Base-by-base conservation (phyloP, 2,797 vertebrate genomes). In the Pogoniulus pusillus region DNA sequence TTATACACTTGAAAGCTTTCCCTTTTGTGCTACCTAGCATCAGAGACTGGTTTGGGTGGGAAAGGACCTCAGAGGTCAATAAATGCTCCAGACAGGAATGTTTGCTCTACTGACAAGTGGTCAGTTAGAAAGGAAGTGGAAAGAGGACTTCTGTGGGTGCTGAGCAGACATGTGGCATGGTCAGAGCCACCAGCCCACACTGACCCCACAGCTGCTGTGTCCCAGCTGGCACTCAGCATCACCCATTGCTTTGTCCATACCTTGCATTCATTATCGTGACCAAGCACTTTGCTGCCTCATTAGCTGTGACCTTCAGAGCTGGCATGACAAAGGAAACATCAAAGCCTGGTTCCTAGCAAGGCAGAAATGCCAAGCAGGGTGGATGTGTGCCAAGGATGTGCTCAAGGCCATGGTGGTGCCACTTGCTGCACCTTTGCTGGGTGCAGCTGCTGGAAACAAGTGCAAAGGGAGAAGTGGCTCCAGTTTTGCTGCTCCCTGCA, bases 391-490 rank as follows among this genome's bases (percentile, higher is more conserved):
- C 41, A 16, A 41, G 41, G 41, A 41, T 3, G 39, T 43, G 5
- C 3, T 54, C 2, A 22, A 51, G 45, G 43, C 22, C 22, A 10
- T 0, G 0, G 18, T 16, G 8, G 30, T 30, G 55, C 54, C 13
- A 4, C 49, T 34, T 2, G 1, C 39, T 12, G 34, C 45, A 0
- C 17, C 70, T 82, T 11, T 16, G 41, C 17, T 6, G 45, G 14
- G 32, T 4, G 62, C 17, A 54, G n/a, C 3, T 32, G 45, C 10
- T 57, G 41, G 63, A 32, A 35, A 57, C 5, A 4, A 75, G 16
- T 2, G 8, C 7, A 13, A 64, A 70, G 57, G 32, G 24, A 35
- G 54, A 51, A 53, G 18, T 1, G 7, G 29, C 45, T 35, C 19
- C 35, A 3, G 3, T 34, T 22, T 22, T 39, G 19, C 58, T 68